Evolutionary conservation across 2,113 vertebrate genomes (phyloP), one percentile per base, ranked within the genome.

Genomic region (Hemiscyllium ocellatum): DNA sequence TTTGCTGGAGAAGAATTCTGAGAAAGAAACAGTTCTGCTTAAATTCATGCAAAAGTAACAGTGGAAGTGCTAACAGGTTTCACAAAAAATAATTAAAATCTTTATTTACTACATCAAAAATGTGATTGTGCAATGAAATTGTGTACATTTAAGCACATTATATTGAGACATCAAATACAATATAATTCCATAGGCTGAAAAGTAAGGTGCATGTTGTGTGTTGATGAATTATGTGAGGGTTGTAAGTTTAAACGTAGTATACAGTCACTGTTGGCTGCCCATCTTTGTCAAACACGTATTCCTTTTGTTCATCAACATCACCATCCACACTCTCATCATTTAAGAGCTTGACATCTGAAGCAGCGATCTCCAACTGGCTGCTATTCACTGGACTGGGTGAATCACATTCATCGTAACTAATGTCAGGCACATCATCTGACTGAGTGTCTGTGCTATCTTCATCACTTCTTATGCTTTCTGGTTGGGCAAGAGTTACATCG

Each of bases 401-500:
- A 97, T 98, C 98, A 12, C 98, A 98, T 96, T 99, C 99, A 61
- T 99, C 99, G 0, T 98, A 99, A 89, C 99, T 99, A 95, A 99
- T 97, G 97, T 99, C 99, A 0, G 99, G 98, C 96, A 99, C 98
- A 78, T 99, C 99, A 0, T 99, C 99, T 0, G 99, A 99, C 96
- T 99, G 99, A 0, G 98, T 99, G 97, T 99, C 99, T 0, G 99
- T 99, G 97, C 98, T 99, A 97, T 99, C 99, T 97, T 99, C 98
- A 97, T 99, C 99, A 17, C 99, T 99, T 96, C 98, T 98, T 97
- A 99, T 99, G 98, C 99, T 99, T 97, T 99, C 99, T 0, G 99
- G 99, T 97, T 99, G 99, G 24, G 99, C 99, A 97, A 99, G 97
- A 66, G 98, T 99, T 96, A 99, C 98, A 96, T 99, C 99, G 33